A percentile compares a stretch with the other conserved stretches of the same genome.
These are phyloP conservation scores for Busseola fusca DNA, from an alignment of 2,888 invertebrate genomes.

Conservation along the genomic window DNA sequence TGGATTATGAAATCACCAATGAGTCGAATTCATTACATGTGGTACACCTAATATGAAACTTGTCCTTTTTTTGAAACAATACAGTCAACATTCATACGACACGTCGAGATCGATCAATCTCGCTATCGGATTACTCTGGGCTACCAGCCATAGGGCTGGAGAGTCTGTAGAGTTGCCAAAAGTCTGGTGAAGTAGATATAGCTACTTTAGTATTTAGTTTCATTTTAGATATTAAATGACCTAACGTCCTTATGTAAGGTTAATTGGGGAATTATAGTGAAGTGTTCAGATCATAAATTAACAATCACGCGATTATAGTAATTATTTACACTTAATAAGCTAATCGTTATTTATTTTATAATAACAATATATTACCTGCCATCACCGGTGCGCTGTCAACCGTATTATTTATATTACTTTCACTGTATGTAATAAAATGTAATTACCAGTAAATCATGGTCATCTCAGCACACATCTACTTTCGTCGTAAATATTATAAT, in stretches of 20 bases:
- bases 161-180: too few relatives aligned
- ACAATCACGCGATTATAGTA: slow-evolving; percentile 7
- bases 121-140: not conserved
- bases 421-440: slow-evolving; percentile 27
- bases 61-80: not conserved
- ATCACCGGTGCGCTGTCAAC: slow-evolving; percentile 12
- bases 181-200: too few relatives aligned
- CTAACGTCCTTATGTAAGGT: slow-evolving; percentile 11
- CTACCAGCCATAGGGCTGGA: too few relatives aligned
- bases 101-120: not conserved
- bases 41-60: not conserved
- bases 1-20: not conserved
- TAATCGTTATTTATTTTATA: slow-evolving; percentile 23
- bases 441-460: slow-evolving; percentile 1
- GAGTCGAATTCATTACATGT: not conserved
- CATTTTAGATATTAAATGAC: not conserved
- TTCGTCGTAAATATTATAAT: not conserved
- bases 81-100: not conserved
- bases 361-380: slow-evolving; percentile 10
- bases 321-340: slow-evolving; percentile 10
- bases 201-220: not conserved
- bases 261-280: not conserved
- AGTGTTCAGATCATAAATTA: slow-evolving; percentile 6
- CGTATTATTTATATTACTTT: slow-evolving; percentile 31
- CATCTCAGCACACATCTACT: not conserved